A percentile compares a stretch with the other conserved stretches of the same genome.
These are phyloP conservation scores for Chymomyza procnemis DNA, from an alignment of 2,888 invertebrate species.

Conservation along the genomic window DNA sequence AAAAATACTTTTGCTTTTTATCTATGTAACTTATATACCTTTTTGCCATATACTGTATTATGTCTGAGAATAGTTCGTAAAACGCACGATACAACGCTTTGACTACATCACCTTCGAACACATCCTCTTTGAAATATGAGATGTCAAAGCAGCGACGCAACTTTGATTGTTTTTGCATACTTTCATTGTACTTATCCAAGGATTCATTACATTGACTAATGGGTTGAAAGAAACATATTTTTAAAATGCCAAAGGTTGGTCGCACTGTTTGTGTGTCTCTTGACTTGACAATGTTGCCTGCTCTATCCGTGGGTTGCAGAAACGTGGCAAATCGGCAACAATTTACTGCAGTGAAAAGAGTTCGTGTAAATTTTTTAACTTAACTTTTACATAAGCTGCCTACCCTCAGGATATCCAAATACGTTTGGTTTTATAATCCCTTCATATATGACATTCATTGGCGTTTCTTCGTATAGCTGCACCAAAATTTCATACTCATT, in stretches of 20 bases:
- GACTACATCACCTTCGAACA: constrained; percentile 12
- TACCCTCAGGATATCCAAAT: constrained; percentile 67
- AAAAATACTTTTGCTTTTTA: constrained; percentile 53
- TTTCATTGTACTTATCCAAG: constrained; percentile 46
- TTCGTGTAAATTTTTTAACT: not conserved
- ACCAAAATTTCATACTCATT: constrained; percentile 57
- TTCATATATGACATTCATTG: constrained; percentile 48
- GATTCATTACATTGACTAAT: constrained; percentile 31
- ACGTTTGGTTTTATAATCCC: constrained; percentile 59
- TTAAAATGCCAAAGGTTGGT: constrained; percentile 50
- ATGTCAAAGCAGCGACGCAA: constrained; percentile 34
- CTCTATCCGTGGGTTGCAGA: constrained; percentile 1
- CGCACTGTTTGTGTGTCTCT: not conserved
- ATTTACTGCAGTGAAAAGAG: constrained; percentile 33
- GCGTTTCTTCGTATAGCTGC: constrained; percentile 50
- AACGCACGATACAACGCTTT: constrained; percentile 46
- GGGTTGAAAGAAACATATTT: constrained; percentile 51
- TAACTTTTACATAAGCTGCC: not conserved
- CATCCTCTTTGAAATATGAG: not conserved
- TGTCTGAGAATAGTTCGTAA: constrained; percentile 44
- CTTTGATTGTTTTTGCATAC: constrained; percentile 15
- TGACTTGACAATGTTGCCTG: not conserved
- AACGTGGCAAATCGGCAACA: constrained; percentile 46
- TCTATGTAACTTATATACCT: constrained; percentile 22
- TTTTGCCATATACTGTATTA: constrained; percentile 41